phyloP scores from a whole-genome alignment of 1,140 invertebrate species.

The Nasonia longicornis region DNA sequence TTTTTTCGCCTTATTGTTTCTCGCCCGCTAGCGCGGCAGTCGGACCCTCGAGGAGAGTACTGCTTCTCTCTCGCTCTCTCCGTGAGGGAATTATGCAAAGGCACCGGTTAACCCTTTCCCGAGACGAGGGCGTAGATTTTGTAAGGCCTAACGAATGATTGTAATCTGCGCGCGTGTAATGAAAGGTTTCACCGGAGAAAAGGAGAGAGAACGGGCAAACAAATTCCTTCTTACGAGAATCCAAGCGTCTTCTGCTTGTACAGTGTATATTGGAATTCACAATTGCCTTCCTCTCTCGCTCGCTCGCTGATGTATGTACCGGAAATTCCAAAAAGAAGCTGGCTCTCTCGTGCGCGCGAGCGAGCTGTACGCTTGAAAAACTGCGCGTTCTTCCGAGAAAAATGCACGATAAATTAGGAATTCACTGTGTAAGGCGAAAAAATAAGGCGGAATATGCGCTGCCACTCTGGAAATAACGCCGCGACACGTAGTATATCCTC shows the following conservation, averaged over 20 bases:
- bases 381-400: background rate
- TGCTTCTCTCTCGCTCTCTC: background rate
- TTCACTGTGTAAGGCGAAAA: background rate
- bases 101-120: background rate
- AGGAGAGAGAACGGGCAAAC: background rate
- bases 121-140: background rate
- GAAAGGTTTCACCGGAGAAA: background rate
- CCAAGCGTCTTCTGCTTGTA: too few relatives aligned
- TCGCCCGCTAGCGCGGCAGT: background rate
- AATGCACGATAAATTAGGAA: background rate
- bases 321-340: background rate
- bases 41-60: background rate
- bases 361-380: background rate
- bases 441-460: too few relatives aligned
- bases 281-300: background rate
- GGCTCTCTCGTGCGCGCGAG: too few relatives aligned
- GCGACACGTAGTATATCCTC: too few relatives aligned
- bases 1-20: background rate
- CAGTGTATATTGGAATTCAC: background rate
- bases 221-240: too few relatives aligned
- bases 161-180: background rate
- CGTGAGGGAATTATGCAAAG: background rate
- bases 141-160: background rate
- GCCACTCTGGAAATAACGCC: too few relatives aligned
- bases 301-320: background rate